These are phyloP conservation scores for Caenorhabditis sp. DNA, from an alignment of 2,888 invertebrate species.

Conservation along the genomic window DNA sequence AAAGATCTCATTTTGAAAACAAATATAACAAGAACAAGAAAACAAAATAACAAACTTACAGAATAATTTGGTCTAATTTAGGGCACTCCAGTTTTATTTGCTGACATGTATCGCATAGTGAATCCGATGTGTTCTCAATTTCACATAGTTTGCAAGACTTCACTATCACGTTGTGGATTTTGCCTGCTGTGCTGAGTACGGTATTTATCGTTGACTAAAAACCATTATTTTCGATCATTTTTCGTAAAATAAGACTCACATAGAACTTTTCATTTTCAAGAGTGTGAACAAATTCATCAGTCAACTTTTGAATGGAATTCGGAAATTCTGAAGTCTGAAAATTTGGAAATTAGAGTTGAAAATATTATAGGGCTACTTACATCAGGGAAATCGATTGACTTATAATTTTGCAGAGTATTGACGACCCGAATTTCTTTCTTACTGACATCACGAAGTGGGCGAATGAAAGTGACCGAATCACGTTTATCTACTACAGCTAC, in stretches of 20 bases:
- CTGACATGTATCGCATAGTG: conserved; percentile 13
- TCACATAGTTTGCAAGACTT: conserved; percentile 17
- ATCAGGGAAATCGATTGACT: conserved; percentile 22
- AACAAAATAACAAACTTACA: conserved; percentile 1
- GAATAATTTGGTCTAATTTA: too few relatives aligned
- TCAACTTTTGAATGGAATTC: conserved; percentile 45
- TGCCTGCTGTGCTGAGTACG: conserved; percentile 51
- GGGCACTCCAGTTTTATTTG: conserved; percentile 10
- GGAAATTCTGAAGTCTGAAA: conserved; percentile 1
- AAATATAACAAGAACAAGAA: neutral
- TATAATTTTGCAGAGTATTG: conserved; percentile 40
- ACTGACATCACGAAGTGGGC: conserved; percentile 53
- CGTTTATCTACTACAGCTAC: conserved; percentile 49
- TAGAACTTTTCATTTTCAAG: conserved; percentile 50
- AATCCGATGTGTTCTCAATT: conserved; percentile 9
- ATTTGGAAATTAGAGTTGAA: neutral
- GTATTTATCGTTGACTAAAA: conserved; percentile 53
- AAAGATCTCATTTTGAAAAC: conserved; percentile 1
- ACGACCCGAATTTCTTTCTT: conserved; percentile 49
- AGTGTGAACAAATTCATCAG: conserved; percentile 39
- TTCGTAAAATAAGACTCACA: too few relatives aligned
- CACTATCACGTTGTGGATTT: conserved; percentile 35
- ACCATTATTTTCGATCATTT: too few relatives aligned
- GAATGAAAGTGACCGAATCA: conserved; percentile 41
- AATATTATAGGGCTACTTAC: too few relatives aligned